A percentile compares a stretch with the other conserved stretches of the same genome.
Evolutionary conservation across 2,797 vertebrate species (phyloP).

Genomic region (Picus viridis): DNA sequence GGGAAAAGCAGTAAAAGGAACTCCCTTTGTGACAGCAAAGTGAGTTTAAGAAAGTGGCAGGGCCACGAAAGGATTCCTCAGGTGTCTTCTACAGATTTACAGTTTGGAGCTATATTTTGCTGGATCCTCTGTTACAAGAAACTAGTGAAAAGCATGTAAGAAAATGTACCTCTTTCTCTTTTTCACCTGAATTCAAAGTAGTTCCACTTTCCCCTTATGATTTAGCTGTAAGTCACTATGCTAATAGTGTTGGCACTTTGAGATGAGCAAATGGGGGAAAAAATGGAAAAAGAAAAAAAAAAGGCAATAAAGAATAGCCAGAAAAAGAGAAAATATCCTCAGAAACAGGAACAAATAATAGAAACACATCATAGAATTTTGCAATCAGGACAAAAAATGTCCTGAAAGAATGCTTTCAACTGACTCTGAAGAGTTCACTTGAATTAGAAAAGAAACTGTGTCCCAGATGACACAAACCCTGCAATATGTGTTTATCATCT

Average conservation of each 20-base stretch:
- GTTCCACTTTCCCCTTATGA: neutral
- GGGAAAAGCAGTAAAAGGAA: neutral
- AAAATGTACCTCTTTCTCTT: neutral
- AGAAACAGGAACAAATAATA: neutral
- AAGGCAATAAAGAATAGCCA: neutral
- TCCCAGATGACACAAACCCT: neutral
- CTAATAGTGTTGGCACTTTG: neutral
- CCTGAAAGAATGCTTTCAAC: neutral
- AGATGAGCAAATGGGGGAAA: neutral
- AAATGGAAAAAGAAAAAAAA: neutral
- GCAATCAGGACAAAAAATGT: neutral
- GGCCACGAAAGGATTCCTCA: neutral
- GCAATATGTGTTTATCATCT: neutral
- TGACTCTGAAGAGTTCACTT: conserved; percentile 5
- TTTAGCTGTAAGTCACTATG: neutral
- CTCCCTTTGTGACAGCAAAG: neutral
- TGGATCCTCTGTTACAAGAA: neutral
- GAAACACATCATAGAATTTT: neutral
- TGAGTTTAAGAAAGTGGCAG: neutral
- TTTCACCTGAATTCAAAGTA: neutral
- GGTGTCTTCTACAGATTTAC: neutral
- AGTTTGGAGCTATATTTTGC: neutral
- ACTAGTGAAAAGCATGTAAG: neutral
- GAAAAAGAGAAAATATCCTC: neutral
- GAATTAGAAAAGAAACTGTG: conserved; percentile 16